Evolutionary conservation across 2,888 invertebrate species (phyloP).

Genomic region (Polydesmus complanatus): DNA sequence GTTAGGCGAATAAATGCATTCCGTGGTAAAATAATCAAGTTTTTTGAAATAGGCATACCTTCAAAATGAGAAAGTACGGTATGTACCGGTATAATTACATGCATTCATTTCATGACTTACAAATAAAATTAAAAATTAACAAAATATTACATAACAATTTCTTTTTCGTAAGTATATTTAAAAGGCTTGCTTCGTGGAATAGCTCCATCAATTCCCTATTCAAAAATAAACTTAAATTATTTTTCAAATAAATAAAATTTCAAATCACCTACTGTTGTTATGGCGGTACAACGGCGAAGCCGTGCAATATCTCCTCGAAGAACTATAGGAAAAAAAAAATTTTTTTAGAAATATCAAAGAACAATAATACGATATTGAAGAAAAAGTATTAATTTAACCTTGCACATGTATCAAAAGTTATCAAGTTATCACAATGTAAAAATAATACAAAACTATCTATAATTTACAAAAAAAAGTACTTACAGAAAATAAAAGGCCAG

Average conservation of each 20-base stretch:
- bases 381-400: no score
- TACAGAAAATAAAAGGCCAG: no score
- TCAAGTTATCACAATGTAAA: no score
- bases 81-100: background rate
- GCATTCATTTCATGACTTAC: background rate
- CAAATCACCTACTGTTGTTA: conserved; percentile 54
- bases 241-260: conserved; percentile 7
- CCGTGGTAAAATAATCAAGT: conserved; percentile 93
- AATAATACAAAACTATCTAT: no score
- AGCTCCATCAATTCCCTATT: conserved; percentile 52
- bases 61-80: conserved; percentile 13
- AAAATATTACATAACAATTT: conserved; percentile 96
- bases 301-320: conserved; percentile 91
- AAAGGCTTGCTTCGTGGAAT: conserved; percentile 89
- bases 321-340: conserved; percentile 34
- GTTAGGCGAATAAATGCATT: conserved; percentile 96
- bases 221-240: conserved; percentile 13
- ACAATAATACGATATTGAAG: background rate
- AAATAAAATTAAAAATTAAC: conserved; percentile 18
- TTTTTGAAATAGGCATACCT: conserved; percentile 85
- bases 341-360: background rate
- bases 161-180: conserved; percentile 96
- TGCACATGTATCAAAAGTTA: no score
- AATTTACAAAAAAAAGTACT: no score
- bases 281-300: conserved; percentile 77